Evolutionary conservation across 2,888 invertebrate species (phyloP).

Genomic region (Morpho helenor): DNA sequence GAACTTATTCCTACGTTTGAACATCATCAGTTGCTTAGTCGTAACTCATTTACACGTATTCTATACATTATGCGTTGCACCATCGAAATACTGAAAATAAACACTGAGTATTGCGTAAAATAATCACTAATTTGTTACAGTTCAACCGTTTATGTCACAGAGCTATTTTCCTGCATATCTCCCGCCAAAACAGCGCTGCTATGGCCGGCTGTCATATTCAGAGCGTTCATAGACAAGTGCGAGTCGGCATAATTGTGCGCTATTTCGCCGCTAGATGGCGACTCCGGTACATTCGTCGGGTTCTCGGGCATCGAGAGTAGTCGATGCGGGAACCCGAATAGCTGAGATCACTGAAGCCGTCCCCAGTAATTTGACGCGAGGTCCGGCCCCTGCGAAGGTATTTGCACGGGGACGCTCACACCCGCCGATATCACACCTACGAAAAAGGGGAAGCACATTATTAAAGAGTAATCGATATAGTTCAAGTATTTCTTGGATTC

Average conservation of each 20-base stretch:
- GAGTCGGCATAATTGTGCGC: constrained; percentile 73
- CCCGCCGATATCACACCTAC: constrained; percentile 95
- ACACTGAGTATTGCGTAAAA: constrained; percentile 17
- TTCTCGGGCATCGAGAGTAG: constrained; percentile 83
- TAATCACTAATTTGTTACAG: constrained; percentile 21
- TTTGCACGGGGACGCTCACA: constrained; percentile 94
- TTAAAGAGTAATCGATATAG: constrained; percentile 20
- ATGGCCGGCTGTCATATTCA: constrained; percentile 77
- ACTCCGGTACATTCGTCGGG: constrained; percentile 68
- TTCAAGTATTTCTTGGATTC: no score
- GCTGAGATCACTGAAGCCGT: constrained; percentile 95
- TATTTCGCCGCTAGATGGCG: constrained; percentile 66
- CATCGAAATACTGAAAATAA: constrained; percentile 42
- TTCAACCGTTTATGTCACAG: constrained; percentile 50
- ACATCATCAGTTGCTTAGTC: constrained; percentile 72
- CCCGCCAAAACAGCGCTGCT: constrained; percentile 65
- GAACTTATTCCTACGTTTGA: constrained; percentile 67
- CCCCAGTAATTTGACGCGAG: constrained; percentile 93
- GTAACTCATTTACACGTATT: constrained; percentile 25
- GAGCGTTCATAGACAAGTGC: constrained; percentile 67
- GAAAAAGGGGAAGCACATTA: constrained; percentile 44
- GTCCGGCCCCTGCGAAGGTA: constrained; percentile 91
- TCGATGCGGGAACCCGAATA: constrained; percentile 91
- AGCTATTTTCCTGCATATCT: constrained; percentile 62
- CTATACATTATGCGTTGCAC: constrained; percentile 40